phyloP scores from a whole-genome alignment of 2,113 vertebrate genomes.

The Varanus salvator region DNA sequence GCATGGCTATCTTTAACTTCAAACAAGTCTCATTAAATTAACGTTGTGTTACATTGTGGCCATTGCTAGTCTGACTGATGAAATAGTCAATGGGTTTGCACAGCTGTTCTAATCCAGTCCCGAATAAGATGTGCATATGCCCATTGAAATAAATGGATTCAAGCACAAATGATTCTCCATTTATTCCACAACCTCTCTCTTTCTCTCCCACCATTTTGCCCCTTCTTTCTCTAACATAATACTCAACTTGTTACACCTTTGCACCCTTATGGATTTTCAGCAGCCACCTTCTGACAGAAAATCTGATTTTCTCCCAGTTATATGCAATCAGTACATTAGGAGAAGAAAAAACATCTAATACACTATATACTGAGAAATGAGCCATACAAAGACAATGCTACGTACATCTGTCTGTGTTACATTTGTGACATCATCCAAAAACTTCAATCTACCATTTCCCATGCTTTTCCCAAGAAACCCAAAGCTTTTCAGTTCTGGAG shows the following conservation, averaged over 20 bases:
- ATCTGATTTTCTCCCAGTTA: neutral
- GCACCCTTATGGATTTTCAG: neutral
- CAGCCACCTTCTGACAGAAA: neutral
- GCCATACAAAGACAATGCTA: neutral
- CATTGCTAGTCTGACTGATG: neutral
- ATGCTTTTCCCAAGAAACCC: slow-evolving; percentile 53
- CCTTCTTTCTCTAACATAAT: neutral
- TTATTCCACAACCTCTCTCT: neutral
- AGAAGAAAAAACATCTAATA: neutral
- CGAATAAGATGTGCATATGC: neutral
- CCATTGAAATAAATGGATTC: neutral
- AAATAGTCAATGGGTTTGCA: neutral
- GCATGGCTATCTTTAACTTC: neutral
- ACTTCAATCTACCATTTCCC: neutral
- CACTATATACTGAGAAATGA: neutral
- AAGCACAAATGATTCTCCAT: neutral
- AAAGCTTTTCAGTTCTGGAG: slow-evolving; percentile 53
- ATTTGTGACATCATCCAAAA: slow-evolving; percentile 55
- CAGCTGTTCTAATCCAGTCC: neutral
- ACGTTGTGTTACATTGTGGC: neutral
- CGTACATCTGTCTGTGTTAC: slow-evolving; percentile 56
- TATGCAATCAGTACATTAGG: neutral
- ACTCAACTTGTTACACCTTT: neutral
- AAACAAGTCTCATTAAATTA: neutral
- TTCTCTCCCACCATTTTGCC: neutral